Evolutionary conservation across 2,888 invertebrate species (phyloP).

Genomic region (Crioceris asparagi): DNA sequence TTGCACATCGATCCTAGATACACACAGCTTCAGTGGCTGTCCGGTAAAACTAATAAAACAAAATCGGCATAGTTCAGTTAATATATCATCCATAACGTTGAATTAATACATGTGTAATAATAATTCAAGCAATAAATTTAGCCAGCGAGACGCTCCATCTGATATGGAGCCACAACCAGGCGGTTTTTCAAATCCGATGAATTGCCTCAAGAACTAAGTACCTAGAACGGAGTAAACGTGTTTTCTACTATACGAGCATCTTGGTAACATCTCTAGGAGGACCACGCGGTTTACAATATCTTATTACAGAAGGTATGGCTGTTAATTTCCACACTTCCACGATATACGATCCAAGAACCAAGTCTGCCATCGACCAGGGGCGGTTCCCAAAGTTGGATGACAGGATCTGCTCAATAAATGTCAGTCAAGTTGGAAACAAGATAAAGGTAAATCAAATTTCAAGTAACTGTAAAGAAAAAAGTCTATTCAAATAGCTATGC

Average conservation of each 20-base stretch:
- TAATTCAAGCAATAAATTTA: slow-evolving; percentile 25
- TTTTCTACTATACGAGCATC: slow-evolving; percentile 24
- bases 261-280: slow-evolving; percentile 24
- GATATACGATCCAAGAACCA: no score
- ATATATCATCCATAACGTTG: slow-evolving; percentile 18
- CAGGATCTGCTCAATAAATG: no score
- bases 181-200: slow-evolving; percentile 23
- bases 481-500: no score
- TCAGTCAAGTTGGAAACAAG: no score
- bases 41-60: no score
- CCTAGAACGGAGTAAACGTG: slow-evolving; percentile 28
- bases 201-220: slow-evolving; percentile 23
- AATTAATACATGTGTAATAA: slow-evolving; percentile 24
- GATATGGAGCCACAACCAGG: slow-evolving; percentile 16
- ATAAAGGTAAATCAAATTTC: no score
- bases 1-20: no score
- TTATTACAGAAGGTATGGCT: slow-evolving; percentile 30
- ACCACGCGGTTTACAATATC: slow-evolving; percentile 27
- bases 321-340: slow-evolving; percentile 31
- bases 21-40: no score
- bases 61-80: slow-evolving; percentile 6
- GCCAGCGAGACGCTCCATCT: slow-evolving; percentile 17
- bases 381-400: no score
- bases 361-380: no score
- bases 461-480: no score